Evolutionary conservation across 2,888 invertebrate genomes (phyloP).

Genomic region (Exocentrus adspersus): DNA sequence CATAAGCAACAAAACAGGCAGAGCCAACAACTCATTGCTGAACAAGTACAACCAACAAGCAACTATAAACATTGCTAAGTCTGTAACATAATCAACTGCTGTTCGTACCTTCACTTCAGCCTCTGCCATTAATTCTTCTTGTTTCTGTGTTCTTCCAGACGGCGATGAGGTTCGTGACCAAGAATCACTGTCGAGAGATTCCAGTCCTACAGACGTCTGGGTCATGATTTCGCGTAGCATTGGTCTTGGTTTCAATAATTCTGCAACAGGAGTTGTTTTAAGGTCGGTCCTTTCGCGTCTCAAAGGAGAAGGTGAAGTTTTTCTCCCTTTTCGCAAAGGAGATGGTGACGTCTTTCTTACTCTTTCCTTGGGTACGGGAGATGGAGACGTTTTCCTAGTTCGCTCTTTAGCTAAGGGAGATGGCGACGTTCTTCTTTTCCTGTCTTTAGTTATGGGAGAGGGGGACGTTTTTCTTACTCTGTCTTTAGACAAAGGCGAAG

Average conservation of each 20-base stretch:
- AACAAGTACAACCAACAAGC: slow-evolving; percentile 86
- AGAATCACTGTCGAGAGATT: slow-evolving; percentile 52
- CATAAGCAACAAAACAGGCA: slow-evolving; percentile 80
- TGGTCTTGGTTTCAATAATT: slow-evolving; percentile 49
- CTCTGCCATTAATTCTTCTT: slow-evolving; percentile 69
- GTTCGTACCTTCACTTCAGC: slow-evolving; percentile 76
- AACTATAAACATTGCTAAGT: slow-evolving; percentile 77
- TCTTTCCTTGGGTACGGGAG: slow-evolving; percentile 36
- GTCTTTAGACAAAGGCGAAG: slow-evolving; percentile 37
- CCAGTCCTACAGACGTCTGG: slow-evolving; percentile 60
- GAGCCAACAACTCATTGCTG: slow-evolving; percentile 81
- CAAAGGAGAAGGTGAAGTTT: slow-evolving; percentile 4
- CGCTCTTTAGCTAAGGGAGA: slow-evolving; percentile 19
- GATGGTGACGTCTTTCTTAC: slow-evolving; percentile 35
- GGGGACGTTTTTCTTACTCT: slow-evolving; percentile 23
- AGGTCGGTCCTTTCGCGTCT: background rate
- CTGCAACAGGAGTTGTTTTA: no score
- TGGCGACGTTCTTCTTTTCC: slow-evolving; percentile 16
- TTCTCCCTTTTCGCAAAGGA: slow-evolving; percentile 29
- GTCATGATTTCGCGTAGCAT: slow-evolving; percentile 60
- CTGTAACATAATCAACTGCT: slow-evolving; percentile 77
- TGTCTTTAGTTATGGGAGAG: background rate
- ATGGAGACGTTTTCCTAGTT: slow-evolving; percentile 42
- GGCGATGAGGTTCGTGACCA: slow-evolving; percentile 37
- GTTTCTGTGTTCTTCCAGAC: slow-evolving; percentile 53